Base-by-base conservation (phyloP, 1,140 invertebrate species). In the Drosophila sp. region DNA sequence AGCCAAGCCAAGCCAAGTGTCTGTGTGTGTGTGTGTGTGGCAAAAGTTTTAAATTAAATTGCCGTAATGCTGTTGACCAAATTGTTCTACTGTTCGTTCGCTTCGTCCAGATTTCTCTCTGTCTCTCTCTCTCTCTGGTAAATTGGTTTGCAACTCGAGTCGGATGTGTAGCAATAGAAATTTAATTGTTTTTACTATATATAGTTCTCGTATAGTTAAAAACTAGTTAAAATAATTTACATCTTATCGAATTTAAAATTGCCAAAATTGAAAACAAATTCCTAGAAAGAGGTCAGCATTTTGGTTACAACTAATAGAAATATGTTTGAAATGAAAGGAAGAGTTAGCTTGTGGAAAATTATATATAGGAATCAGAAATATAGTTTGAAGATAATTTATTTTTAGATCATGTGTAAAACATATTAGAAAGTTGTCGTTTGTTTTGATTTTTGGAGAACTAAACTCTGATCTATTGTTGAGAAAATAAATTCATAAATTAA, bases 1-100 rank as follows among this genome's bases (percentile, higher is more conserved):
- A 17, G 17, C 17, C 17, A 17, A 17, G 17, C 64, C 35, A 4
- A 74, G 63, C 57, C 56, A 71, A 64, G 63, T 70, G 68, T 74
- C 62, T 44, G 56, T 11, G 8, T 38, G 35, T 10, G 68, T 74
- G 65, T 44, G 56, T 11, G 8, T 38, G 35, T 10, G 44, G 23
- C 23, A 50, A 80, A 87, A 87, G 76, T 87, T 77, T 77, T 65
- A 79, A 89, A 83, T 89, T 77, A 78, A 89, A 78, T 89, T 71
- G 66, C 54, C 71, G 62, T 78, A 77, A 85, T 66, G 60, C 66
- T 65, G 73, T 84, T 85, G 66, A 67, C 71, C 76, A 83, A 69
- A 64, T 78, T 50, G 60, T 68, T 64, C 44, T 3, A 50, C 44
- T 27, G 7, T 38, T 38, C 3, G 8, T 7, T 38, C 3, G 8